Base-by-base conservation (phyloP, 2,888 invertebrate species). In the Parthenolecanium corni region DNA sequence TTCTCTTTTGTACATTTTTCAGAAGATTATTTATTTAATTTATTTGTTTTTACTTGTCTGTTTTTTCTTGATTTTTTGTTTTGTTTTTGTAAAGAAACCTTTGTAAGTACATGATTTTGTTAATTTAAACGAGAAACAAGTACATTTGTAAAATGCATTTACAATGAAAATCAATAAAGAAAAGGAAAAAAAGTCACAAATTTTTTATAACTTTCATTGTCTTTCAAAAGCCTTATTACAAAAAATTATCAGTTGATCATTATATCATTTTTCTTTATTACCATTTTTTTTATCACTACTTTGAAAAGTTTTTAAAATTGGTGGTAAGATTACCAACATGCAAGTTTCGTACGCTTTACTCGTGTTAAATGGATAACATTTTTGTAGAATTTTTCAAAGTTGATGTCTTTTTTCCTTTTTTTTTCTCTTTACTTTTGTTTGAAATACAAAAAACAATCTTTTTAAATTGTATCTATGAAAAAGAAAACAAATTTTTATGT, bases 21-120 rank as follows among this genome's bases (percentile, higher is more conserved):
- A 42, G 11, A 23, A 23, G 52, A 38, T 54, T 40, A 54, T 54
- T 54, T 54, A 54, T 54, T 54, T 16, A 36, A 52, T 20, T 52
- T 53, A 38, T 53, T 38, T 44, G 12, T 21, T 20, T 36, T 53
- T 38, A 20, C 38, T 38, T 53, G 12, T 12, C 9, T 31, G n/a
- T 54, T 42, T 54, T 54, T 40, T 40, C 16, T 36, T 4, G 14
- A 14, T 31, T 38, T 36, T 23, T 38, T 54, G n/a, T 31, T 31
- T 31, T 31, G 4, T 31, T 31, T 31, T 31, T 31, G 31, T 31
- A 31, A 31, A 31, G 9, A 31, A 31, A 31, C 4, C 31, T 31
- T 54, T 42, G 24, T 42, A 42, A 18, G 20, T 38, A 38, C 42
- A 38, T 1, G 2, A 31, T 54, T n/a, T 23, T 16, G 44, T 16